These are phyloP conservation scores for Macropodus opercularis DNA, from an alignment of 2,797 vertebrate genomes.

Conservation along the genomic window DNA sequence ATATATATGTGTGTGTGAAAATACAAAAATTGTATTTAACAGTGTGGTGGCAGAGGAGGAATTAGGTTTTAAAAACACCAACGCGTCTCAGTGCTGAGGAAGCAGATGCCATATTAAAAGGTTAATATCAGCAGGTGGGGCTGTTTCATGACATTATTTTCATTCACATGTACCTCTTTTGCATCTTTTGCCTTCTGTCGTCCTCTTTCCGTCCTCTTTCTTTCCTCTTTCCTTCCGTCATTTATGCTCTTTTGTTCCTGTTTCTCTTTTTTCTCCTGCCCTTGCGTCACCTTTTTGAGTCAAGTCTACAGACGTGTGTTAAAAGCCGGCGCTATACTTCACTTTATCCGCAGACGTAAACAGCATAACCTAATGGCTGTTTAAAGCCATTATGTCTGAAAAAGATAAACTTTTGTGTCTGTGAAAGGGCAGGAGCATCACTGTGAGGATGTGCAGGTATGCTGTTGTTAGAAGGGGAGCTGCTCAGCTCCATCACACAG, in stretches of 20 bases:
- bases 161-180: constrained; percentile 11
- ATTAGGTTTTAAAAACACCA: too few species aligned
- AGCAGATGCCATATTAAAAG: constrained; percentile 51
- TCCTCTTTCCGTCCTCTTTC: not conserved
- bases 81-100: constrained; percentile 29
- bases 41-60: too few species aligned
- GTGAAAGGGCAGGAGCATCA: constrained; percentile 69
- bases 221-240: not conserved
- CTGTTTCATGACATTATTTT: constrained; percentile 51
- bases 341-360: constrained; percentile 70
- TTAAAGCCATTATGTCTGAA: constrained; percentile 81
- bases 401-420: constrained; percentile 76
- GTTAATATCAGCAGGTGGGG: constrained; percentile 58
- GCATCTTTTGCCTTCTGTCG: constrained; percentile 9
- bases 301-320: constrained; percentile 56
- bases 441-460: constrained; percentile 83
- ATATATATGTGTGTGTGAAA: too few species aligned
- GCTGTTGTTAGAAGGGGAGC: constrained; percentile 59
- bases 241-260: constrained; percentile 19
- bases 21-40: too few species aligned
- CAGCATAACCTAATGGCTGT: constrained; percentile 77
- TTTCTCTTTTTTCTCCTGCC: not conserved
- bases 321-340: constrained; percentile 58
- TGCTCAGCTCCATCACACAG: constrained; percentile 55
- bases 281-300: constrained; percentile 48